Conservation (phyloP, 2,113 vertebrate species). For the Chunga burmeisteri region DNA sequence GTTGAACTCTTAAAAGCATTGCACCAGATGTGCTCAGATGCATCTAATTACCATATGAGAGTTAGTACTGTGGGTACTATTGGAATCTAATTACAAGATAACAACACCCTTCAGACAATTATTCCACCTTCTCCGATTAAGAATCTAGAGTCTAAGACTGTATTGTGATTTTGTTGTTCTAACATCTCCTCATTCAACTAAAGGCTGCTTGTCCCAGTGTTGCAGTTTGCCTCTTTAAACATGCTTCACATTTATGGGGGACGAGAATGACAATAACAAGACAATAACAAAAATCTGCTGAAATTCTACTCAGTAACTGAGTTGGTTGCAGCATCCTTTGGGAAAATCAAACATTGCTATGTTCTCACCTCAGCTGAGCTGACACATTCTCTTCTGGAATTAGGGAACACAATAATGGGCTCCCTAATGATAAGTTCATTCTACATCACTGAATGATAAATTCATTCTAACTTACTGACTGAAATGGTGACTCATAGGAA, state of each 20-base stretch:
- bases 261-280: not conserved
- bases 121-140: not conserved
- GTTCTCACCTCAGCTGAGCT: not conserved
- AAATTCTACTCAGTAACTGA: not conserved
- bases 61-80: not conserved
- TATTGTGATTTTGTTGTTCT: not conserved
- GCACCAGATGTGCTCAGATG: not conserved
- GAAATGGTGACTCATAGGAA: not conserved
- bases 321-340: not conserved
- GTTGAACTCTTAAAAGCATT: not conserved
- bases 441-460: not conserved
- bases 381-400: not conserved
- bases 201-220: not conserved
- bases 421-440: not conserved
- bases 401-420: not conserved
- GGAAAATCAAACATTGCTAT: not conserved
- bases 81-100: slow-evolving; percentile 33
- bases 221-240: not conserved
- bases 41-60: not conserved
- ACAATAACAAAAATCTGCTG: not conserved
- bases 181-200: not conserved
- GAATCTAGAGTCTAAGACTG: not conserved
- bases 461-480: not conserved
- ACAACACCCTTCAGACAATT: not conserved
- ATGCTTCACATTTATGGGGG: not conserved